A percentile compares a stretch with the other conserved stretches of the same genome.
These are phyloP conservation scores for Rhyacophila evoluta DNA, from an alignment of 2,888 invertebrate genomes.

Conservation along the genomic window DNA sequence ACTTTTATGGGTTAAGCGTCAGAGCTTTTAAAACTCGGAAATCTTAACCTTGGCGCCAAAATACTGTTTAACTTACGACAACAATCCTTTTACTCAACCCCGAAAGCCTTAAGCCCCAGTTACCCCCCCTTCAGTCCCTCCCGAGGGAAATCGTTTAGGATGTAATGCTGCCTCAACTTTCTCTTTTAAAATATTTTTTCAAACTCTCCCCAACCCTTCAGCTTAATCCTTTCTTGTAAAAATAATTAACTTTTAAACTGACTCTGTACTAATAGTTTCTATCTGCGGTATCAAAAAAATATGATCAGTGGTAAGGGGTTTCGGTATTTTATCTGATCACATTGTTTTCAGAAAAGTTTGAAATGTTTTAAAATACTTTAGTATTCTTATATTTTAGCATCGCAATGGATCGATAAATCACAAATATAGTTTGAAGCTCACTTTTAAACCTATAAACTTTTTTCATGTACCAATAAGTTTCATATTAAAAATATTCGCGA, in stretches of 20 bases:
- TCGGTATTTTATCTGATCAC: neutral
- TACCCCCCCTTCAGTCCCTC: constrained; percentile 28
- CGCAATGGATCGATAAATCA: no score
- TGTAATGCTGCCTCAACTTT: constrained; percentile 48
- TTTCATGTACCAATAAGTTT: no score
- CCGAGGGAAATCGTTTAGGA: constrained; percentile 53
- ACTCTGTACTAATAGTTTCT: constrained; percentile 50
- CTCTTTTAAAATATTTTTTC: constrained; percentile 47
- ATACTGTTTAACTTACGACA: constrained; percentile 48
- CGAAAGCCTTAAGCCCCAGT: constrained; percentile 23
- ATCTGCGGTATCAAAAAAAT: constrained; percentile 28
- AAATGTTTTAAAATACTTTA: no score
- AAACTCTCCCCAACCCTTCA: constrained; percentile 42
- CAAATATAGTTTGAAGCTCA: no score
- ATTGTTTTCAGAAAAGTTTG: no score
- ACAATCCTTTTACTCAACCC: constrained; percentile 49
- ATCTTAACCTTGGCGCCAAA: constrained; percentile 10
- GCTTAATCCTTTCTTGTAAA: constrained; percentile 47
- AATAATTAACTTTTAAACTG: constrained; percentile 52
- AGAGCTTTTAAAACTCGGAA: constrained; percentile 2
- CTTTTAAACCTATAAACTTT: no score
- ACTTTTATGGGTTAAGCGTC: constrained; percentile 1
- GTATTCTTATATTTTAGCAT: no score
- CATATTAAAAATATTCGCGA: no score
- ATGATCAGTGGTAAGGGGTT: neutral